These are phyloP conservation scores for Alligator sinensis DNA, from an alignment of 2,113 vertebrate species.

Conservation along the genomic window DNA sequence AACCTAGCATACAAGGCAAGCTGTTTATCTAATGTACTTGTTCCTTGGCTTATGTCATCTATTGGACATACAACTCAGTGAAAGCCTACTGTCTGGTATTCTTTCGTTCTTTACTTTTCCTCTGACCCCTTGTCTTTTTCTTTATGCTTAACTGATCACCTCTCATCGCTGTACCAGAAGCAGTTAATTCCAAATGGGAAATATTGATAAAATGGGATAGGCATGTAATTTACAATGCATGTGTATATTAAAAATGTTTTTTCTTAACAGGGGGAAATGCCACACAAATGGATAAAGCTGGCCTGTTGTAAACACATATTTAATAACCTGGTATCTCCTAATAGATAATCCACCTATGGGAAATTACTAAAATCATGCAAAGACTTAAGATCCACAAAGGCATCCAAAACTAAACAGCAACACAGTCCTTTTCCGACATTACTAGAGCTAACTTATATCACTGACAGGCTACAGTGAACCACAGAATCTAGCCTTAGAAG, in stretches of 20 bases:
- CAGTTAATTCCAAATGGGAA: constrained; percentile 61
- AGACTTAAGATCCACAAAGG: constrained; percentile 36
- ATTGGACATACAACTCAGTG: background rate
- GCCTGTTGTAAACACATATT: background rate
- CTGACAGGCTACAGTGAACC: constrained; percentile 3
- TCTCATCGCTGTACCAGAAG: constrained; percentile 19
- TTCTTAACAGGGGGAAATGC: constrained; percentile 32
- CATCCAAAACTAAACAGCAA: constrained; percentile 6
- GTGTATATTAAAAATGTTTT: constrained; percentile 22
- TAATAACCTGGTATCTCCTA: constrained; percentile 58
- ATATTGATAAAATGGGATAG: constrained; percentile 53
- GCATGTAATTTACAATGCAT: constrained; percentile 50
- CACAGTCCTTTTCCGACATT: background rate
- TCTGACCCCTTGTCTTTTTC: background rate
- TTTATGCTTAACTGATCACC: constrained; percentile 21
- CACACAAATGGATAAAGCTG: constrained; percentile 31
- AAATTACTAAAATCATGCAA: constrained; percentile 29
- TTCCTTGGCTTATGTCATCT: background rate
- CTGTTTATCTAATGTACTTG: background rate
- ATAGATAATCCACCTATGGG: constrained; percentile 40
- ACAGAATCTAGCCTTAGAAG: constrained; percentile 26
- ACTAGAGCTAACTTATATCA: background rate
- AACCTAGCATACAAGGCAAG: background rate
- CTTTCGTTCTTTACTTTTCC: constrained; percentile 38
- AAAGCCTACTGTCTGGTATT: background rate